Percentiles rank a stretch among this genome's conserved stretches.
Evolutionary conservation across 2,113 vertebrate species (phyloP).

Genomic region (Poicephalus gulielmi): DNA sequence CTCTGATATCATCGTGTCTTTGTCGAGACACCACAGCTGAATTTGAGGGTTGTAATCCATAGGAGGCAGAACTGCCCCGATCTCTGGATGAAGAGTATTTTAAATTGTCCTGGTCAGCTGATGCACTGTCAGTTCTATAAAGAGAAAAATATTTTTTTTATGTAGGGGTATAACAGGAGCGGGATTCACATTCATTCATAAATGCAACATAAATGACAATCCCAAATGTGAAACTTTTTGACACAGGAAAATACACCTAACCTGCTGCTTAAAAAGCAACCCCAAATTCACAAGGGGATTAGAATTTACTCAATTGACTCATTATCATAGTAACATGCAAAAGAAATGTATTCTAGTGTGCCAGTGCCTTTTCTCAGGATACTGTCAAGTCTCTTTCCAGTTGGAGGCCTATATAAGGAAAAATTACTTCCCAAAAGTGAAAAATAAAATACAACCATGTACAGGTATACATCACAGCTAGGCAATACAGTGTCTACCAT

Average conservation of each 20-base stretch:
- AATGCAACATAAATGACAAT: constrained; percentile 14
- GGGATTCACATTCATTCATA: constrained; percentile 40
- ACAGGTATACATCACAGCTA: background rate
- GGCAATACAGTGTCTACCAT: background rate
- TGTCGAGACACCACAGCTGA: constrained; percentile 85
- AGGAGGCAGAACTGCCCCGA: constrained; percentile 84
- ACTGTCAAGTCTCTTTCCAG: background rate
- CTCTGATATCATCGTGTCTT: constrained; percentile 89
- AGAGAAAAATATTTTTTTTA: constrained; percentile 62
- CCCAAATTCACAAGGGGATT: background rate
- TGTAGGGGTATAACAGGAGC: constrained; percentile 1
- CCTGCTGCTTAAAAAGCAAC: background rate
- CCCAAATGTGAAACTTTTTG: background rate
- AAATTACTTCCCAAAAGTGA: background rate
- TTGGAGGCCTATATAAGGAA: background rate
- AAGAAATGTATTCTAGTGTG: background rate
- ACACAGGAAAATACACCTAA: background rate
- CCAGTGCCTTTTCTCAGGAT: background rate
- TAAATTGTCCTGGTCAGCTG: constrained; percentile 92
- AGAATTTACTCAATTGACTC: background rate
- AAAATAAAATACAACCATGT: background rate
- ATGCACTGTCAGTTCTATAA: constrained; percentile 91
- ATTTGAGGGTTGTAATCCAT: constrained; percentile 86
- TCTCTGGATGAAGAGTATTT: constrained; percentile 91
- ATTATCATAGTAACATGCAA: background rate